Evolutionary conservation across 2,797 vertebrate species (phyloP), one percentile per base, ranked within the genome.

Genomic region (Trachurus trachurus): DNA sequence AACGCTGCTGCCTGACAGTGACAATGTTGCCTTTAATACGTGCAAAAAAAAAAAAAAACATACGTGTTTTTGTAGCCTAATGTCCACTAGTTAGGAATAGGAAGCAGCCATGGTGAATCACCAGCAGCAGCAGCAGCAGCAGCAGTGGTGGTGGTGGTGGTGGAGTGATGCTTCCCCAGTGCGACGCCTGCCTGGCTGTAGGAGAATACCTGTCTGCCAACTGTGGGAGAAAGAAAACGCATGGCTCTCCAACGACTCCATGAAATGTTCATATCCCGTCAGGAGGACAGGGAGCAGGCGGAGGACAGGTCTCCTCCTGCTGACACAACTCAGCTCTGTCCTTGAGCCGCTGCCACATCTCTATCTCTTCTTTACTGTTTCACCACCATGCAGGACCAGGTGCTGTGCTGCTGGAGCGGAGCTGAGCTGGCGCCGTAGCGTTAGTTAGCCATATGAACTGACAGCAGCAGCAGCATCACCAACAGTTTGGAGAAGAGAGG

Each of bases 181-280:
- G 91, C 94, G 91, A 92, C 91, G 92, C 90, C 93, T 89, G 91
- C 90, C 93, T 89, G 91, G 79, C 79, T 86, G 84, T 31, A 81
- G 91, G 91, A 90, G 81, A 89, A 93, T 88, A 93, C 86, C 93
- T 91, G 93, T 85, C 84, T 85, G 86, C 82, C 87, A 81, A 81
- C 82, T 87, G 83, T 85, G 85, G 87, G 82, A 78, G 80, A 84
- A 26, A 78, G 80, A 84, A 26, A 26, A 93, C 78, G 92, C 92
- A 84, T 93, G 93, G 89, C 86, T 89, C 83, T 88, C 87, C 84
- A 84, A 86, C 56, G 79, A 68, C 80, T 78, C 85, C 87, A 63
- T 85, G 78, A 58, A 82, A 78, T 70, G 80, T 86, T 86, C 64
- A 82, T 75, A 71, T 74, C 82, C 87, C 76, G 42, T 53, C 0